Conservation (phyloP, 2,888 invertebrate species). For the Ischnura elegans region DNA sequence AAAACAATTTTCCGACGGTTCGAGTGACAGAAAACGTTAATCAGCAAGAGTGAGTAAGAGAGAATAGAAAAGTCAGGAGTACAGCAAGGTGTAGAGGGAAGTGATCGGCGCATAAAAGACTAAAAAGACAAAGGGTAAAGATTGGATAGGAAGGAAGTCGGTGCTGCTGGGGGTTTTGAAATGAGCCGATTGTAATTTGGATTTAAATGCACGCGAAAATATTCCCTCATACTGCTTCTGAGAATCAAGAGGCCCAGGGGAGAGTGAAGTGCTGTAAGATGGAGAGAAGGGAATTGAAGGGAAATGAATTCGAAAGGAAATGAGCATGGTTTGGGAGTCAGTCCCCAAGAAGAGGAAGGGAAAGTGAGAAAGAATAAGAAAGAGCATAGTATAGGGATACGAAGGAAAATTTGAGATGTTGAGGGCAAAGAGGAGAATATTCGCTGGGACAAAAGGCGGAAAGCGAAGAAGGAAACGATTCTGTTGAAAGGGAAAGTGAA, state of each 20-base stretch:
- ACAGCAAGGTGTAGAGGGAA: background rate
- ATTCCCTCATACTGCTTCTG: constrained; percentile 27
- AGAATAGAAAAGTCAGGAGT: background rate
- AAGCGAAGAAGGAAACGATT: background rate
- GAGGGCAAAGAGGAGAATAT: background rate
- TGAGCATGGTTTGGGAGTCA: background rate
- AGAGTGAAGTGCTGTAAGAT: constrained; percentile 22
- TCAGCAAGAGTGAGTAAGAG: background rate
- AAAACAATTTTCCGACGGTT: background rate
- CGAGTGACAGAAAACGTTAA: background rate
- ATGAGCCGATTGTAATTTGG: constrained; percentile 58
- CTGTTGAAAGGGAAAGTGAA: background rate
- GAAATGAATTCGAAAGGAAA: constrained; percentile 51
- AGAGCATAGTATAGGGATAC: background rate
- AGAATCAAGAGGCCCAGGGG: constrained; percentile 47
- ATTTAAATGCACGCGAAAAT: constrained; percentile 61
- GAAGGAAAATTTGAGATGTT: background rate
- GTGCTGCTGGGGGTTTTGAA: background rate
- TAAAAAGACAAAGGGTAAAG: background rate
- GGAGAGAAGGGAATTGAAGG: constrained; percentile 37
- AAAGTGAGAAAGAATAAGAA: background rate
- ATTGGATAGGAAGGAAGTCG: background rate
- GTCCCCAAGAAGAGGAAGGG: background rate
- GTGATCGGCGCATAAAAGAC: background rate
- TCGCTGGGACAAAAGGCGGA: background rate